These are phyloP conservation scores for Phylloscopus trochilus DNA, from an alignment of 2,113 vertebrate species.

Conservation along the genomic window DNA sequence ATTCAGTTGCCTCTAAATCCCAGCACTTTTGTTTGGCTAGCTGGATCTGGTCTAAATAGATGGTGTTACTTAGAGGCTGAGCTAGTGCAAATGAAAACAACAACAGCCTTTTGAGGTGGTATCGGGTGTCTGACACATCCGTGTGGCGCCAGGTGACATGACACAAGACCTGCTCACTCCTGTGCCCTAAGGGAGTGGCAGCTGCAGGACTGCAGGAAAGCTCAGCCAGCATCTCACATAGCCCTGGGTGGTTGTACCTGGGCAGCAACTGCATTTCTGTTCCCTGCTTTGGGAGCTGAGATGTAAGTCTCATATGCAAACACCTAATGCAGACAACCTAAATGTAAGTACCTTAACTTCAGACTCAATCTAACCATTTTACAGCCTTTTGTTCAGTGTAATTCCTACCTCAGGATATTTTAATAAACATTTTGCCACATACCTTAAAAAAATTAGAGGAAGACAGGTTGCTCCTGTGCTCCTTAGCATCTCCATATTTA, in stretches of 20 bases:
- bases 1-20: neutral
- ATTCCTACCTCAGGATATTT: neutral
- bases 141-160: fast-evolving
- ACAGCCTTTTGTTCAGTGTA: neutral
- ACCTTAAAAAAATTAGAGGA: neutral
- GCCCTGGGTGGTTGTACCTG: neutral
- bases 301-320: neutral
- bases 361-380: neutral
- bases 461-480: neutral
- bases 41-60: neutral
- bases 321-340: neutral
- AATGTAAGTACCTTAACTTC: neutral
- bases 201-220: neutral
- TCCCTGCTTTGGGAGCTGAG: neutral
- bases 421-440: neutral
- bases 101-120: neutral
- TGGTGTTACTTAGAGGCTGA: neutral
- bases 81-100: neutral
- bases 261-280: neutral
- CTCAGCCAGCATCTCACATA: neutral
- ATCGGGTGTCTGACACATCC: neutral
- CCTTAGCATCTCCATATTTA: neutral
- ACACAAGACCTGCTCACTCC: neutral
- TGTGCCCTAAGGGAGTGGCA: neutral
- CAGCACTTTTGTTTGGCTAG: neutral